Conservation (phyloP, 2,113 vertebrate species). For the Neodon shergylaensis region DNA sequence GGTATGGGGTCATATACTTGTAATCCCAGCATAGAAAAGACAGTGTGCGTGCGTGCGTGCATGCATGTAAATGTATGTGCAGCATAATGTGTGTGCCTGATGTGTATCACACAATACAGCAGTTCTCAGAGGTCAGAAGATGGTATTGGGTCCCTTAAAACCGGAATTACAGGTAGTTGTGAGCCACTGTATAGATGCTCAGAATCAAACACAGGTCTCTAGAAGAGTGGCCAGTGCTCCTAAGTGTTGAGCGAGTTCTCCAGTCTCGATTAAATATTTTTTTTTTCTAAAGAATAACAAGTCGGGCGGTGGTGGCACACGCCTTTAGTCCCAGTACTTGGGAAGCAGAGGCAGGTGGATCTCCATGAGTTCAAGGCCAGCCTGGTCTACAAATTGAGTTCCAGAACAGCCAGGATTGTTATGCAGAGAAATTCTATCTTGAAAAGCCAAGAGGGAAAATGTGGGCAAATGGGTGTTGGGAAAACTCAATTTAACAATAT, state of each 20-base stretch:
- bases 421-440: too few relatives aligned
- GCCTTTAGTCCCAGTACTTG: too few relatives aligned
- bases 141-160: background rate
- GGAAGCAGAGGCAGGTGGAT: too few relatives aligned
- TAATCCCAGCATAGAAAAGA: background rate
- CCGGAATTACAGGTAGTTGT: background rate
- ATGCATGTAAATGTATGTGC: too few relatives aligned
- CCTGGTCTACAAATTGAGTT: too few relatives aligned
- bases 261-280: background rate
- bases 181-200: background rate
- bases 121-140: background rate
- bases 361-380: too few relatives aligned
- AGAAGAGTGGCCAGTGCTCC: background rate
- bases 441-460: too few relatives aligned
- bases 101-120: background rate
- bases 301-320: too few relatives aligned
- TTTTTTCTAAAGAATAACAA: background rate
- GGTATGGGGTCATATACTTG: background rate
- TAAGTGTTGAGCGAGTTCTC: background rate
- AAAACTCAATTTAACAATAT: background rate
- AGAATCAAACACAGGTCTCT: background rate
- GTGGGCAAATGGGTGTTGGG: background rate
- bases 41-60: background rate
- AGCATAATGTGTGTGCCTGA: background rate
- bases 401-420: too few relatives aligned